These are phyloP conservation scores for Chanos chanos DNA, from an alignment of 2,797 vertebrate species.

Conservation along the genomic window DNA sequence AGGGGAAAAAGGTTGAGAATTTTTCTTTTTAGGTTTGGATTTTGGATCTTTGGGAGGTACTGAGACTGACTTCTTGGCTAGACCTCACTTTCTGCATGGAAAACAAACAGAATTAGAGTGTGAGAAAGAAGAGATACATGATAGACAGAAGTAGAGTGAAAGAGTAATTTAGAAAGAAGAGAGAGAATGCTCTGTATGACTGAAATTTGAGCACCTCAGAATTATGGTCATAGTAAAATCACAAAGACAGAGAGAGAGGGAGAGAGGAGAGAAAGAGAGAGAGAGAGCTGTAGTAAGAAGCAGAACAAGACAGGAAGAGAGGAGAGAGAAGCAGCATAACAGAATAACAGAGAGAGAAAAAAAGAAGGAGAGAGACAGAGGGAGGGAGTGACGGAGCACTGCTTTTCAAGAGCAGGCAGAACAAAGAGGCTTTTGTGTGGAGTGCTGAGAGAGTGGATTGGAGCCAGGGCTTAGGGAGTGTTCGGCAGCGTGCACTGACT, in stretches of 20 bases:
- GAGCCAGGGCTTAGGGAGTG: constrained; percentile 78
- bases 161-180: background rate
- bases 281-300: constrained; percentile 50
- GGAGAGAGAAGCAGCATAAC: background rate
- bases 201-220: constrained; percentile 32
- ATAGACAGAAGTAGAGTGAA: constrained; percentile 3
- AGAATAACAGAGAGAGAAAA: constrained; percentile 17
- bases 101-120: constrained; percentile 31
- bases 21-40: constrained; percentile 37
- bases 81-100: constrained; percentile 13
- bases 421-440: constrained; percentile 79
- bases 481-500: constrained; percentile 78
- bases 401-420: constrained; percentile 78
- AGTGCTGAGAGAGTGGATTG: constrained; percentile 74
- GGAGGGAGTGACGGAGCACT: constrained; percentile 60
- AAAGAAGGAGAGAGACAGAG: constrained; percentile 55
- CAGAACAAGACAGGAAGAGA: constrained; percentile 31
- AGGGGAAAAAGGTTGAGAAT: constrained; percentile 48
- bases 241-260: constrained; percentile 29
- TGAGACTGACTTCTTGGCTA: constrained; percentile 31
- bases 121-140: constrained; percentile 2
- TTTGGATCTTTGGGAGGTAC: constrained; percentile 49
- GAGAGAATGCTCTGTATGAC: constrained; percentile 51
- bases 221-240: constrained; percentile 25
- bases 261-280: constrained; percentile 42